These are phyloP conservation scores for Osmerus eperlanus DNA, from an alignment of 2,113 vertebrate genomes.

Conservation along the genomic window DNA sequence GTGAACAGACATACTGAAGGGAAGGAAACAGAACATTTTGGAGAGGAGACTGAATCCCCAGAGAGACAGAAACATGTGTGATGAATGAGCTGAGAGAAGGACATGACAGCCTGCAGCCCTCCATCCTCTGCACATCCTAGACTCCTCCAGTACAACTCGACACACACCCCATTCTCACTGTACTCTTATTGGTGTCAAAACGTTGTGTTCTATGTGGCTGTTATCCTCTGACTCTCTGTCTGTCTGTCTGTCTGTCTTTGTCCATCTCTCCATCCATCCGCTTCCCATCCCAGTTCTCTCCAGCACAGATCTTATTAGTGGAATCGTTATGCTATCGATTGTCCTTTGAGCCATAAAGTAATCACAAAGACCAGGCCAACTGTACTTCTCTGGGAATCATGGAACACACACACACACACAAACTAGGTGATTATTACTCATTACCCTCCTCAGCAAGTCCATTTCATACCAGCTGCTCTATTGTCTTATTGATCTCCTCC, in stretches of 20 bases:
- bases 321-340: not conserved
- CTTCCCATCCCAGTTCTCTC: not conserved
- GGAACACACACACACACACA: not conserved
- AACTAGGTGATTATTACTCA: not conserved
- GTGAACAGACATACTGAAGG: too few species aligned
- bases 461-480: not conserved
- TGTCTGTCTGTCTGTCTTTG: constrained; percentile 2
- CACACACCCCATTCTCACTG: too few species aligned
- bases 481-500: not conserved
- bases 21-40: too few species aligned
- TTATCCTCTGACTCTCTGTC: not conserved
- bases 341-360: not conserved
- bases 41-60: too few species aligned
- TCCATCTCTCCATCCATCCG: not conserved
- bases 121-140: too few species aligned
- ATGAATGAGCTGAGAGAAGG: too few species aligned
- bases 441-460: not conserved
- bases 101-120: too few species aligned
- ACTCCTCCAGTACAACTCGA: too few species aligned
- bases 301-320: not conserved
- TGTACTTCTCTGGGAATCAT: not conserved
- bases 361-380: not conserved
- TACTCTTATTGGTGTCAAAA: too few species aligned
- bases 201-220: too few species aligned
- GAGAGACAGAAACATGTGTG: too few species aligned